Evolutionary conservation across 2,888 invertebrate genomes (phyloP).

Genomic region (Microplitis deprimator): DNA sequence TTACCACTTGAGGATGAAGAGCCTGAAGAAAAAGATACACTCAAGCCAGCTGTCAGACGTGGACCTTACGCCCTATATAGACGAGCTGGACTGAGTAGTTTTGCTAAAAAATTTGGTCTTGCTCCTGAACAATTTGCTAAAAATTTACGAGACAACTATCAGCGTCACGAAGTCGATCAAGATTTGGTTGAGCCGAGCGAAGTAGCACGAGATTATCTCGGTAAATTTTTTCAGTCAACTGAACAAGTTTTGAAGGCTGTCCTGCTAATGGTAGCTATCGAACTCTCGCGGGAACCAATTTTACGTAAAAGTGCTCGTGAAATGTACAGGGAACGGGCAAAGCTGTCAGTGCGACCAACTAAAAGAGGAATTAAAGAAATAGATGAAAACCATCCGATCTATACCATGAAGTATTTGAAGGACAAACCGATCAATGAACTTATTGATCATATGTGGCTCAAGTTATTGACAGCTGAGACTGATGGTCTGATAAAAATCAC

Average conservation of each 20-base stretch:
- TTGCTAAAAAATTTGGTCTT: constrained; percentile 93
- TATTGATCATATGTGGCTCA: constrained; percentile 91
- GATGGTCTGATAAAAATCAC: constrained; percentile 83
- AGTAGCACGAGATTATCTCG: constrained; percentile 82
- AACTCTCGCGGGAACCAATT: constrained; percentile 92
- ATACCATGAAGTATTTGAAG: constrained; percentile 89
- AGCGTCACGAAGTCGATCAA: constrained; percentile 95
- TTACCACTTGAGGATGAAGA: constrained; percentile 75
- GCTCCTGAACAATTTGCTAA: constrained; percentile 96
- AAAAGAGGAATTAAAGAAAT: constrained; percentile 94
- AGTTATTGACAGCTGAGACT: constrained; percentile 84
- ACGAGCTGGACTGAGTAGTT: constrained; percentile 86
- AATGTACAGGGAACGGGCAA: constrained; percentile 90
- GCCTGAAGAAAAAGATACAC: constrained; percentile 66
- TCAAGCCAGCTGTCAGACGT: constrained; percentile 89
- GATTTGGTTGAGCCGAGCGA: constrained; percentile 87
- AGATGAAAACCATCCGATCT: constrained; percentile 94
- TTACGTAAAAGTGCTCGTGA: constrained; percentile 89
- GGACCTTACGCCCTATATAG: constrained; percentile 92
- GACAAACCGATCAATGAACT: constrained; percentile 94
- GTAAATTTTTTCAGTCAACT: constrained; percentile 71
- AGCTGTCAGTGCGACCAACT: constrained; percentile 86
- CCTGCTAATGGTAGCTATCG: constrained; percentile 94
- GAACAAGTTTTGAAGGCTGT: constrained; percentile 92
- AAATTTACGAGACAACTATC: constrained; percentile 95